A percentile compares a stretch with the other conserved stretches of the same genome.
These are phyloP conservation scores for Limnephilus auricula DNA, from an alignment of 2,888 invertebrate genomes.

Conservation along the genomic window DNA sequence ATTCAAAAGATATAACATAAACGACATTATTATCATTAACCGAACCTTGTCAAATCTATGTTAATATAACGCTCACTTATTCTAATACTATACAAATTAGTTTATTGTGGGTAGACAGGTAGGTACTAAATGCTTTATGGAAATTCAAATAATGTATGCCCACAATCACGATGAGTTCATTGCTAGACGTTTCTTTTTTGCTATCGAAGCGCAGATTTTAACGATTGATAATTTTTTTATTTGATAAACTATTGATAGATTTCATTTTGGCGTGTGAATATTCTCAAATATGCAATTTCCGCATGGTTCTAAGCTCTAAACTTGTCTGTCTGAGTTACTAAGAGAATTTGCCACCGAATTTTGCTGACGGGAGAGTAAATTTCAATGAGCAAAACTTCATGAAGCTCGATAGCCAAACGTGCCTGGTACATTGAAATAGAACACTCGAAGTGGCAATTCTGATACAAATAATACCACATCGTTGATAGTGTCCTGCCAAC, in stretches of 20 bases:
- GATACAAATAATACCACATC: background rate
- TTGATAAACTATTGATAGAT: background rate
- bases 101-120: background rate
- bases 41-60: background rate
- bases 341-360: background rate
- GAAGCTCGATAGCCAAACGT: background rate
- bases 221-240: background rate
- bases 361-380: background rate
- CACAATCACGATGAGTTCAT: background rate
- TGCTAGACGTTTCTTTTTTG: background rate
- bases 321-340: background rate
- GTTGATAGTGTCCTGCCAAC: background rate
- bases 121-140: background rate
- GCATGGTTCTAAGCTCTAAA: background rate
- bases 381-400: background rate
- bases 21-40: background rate
- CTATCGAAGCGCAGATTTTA: background rate
- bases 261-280: background rate
- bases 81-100: background rate
- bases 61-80: background rate
- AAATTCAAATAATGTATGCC: background rate
- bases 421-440: background rate
- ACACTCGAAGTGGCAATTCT: background rate
- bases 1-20: background rate
- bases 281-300: background rate